These are phyloP conservation scores for Chymomyza amoena DNA, from an alignment of 2,888 invertebrate genomes.

Conservation along the genomic window DNA sequence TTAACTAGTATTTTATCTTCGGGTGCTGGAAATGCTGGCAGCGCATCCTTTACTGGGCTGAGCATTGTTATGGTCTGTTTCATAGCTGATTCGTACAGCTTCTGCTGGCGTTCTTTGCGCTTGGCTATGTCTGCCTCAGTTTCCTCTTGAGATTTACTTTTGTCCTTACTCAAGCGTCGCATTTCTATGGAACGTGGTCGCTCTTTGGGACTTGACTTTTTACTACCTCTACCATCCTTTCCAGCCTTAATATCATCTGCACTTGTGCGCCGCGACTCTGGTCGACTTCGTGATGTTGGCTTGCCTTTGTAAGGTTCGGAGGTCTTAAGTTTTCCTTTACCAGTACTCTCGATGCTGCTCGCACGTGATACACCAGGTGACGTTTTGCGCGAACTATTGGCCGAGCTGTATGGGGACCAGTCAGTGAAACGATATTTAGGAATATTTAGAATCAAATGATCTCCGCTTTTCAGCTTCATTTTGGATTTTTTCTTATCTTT, in stretches of 20 bases:
- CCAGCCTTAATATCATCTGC: conserved; percentile 75
- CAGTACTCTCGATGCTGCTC: conserved; percentile 78
- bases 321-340: conserved; percentile 73
- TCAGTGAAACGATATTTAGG: conserved; percentile 78
- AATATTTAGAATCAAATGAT: conserved; percentile 78
- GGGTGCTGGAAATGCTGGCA: conserved; percentile 86
- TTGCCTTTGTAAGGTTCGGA: conserved; percentile 71
- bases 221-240: conserved; percentile 68
- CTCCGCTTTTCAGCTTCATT: conserved; percentile 78
- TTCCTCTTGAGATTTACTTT: conserved; percentile 86
- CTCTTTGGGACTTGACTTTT: conserved; percentile 83
- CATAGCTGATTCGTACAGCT: conserved; percentile 87
- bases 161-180: conserved; percentile 79
- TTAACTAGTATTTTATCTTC: conserved; percentile 87
- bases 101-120: conserved; percentile 86
- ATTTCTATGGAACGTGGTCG: conserved; percentile 85
- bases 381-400: conserved; percentile 78
- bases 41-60: conserved; percentile 86
- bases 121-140: conserved; percentile 85
- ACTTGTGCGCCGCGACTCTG: conserved; percentile 81
- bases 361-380: conserved; percentile 78
- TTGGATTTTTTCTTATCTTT: conserved; percentile 78
- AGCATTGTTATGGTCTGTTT: conserved; percentile 87
- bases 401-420: conserved; percentile 78
- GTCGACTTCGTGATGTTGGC: conserved; percentile 65